These are phyloP conservation scores for Oncorhynchus gorbuscha DNA, from an alignment of 2,113 vertebrate species.

Conservation along the genomic window DNA sequence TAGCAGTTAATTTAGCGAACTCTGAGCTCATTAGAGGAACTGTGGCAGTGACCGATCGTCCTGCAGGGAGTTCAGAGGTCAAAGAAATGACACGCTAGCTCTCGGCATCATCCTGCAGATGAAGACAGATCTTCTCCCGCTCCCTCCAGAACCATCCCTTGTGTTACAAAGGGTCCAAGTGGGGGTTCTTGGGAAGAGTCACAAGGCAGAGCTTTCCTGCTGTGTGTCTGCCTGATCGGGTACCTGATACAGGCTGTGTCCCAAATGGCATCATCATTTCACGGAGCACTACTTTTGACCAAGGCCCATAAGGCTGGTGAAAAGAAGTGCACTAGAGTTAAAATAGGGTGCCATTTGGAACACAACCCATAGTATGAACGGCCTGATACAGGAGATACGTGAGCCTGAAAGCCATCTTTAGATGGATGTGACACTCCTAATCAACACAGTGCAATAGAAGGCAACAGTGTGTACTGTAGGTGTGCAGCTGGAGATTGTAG, in stretches of 20 bases:
- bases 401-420: not conserved
- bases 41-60: not conserved
- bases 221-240: constrained; percentile 38
- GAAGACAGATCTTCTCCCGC: not conserved
- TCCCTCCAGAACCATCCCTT: not conserved
- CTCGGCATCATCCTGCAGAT: not conserved
- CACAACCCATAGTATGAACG: not conserved
- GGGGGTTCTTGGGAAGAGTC: constrained; percentile 1
- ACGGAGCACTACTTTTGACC: too few species aligned
- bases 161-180: not conserved
- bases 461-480: not conserved
- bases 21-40: too few species aligned
- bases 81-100: not conserved
- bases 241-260: not conserved
- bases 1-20: too few species aligned
- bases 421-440: not conserved
- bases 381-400: not conserved
- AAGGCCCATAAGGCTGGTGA: too few species aligned
- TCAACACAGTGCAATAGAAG: not conserved
- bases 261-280: too few species aligned
- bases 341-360: too few species aligned
- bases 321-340: too few species aligned
- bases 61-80: constrained; percentile 1
- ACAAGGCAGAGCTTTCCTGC: not conserved
- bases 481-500: not conserved